Percentiles rank a stretch among this genome's conserved stretches.
Conservation (phyloP, 2,888 invertebrate species). For the Alsophila aescularia region DNA sequence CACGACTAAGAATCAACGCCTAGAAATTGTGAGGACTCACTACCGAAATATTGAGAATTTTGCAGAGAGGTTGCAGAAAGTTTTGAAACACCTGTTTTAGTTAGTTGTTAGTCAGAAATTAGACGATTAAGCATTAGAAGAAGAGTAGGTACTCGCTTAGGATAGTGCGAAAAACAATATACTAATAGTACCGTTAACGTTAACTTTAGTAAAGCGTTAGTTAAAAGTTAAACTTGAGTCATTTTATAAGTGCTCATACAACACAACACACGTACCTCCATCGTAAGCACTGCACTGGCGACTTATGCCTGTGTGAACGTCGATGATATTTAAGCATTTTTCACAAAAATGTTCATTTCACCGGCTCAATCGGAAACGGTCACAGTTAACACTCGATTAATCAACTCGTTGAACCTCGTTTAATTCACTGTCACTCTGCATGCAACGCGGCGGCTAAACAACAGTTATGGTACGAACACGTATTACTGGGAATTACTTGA, state of each 20-base stretch:
- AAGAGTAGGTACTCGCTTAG: neutral
- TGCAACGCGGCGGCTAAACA: constrained; percentile 42
- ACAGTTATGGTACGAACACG: constrained; percentile 51
- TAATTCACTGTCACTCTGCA: constrained; percentile 48
- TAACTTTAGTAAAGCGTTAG: no score
- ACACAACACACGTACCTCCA: constrained; percentile 70
- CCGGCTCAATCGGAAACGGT: constrained; percentile 48
- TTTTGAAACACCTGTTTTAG: no score
- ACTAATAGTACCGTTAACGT: no score
- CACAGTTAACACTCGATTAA: constrained; percentile 41
- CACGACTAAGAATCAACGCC: no score
- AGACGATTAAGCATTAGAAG: neutral
- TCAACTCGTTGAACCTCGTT: constrained; percentile 48
- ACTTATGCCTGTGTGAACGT: constrained; percentile 80
- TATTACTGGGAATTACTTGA: constrained; percentile 44
- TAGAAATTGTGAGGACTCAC: no score
- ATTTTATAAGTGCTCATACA: neutral
- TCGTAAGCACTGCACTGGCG: constrained; percentile 79
- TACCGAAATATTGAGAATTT: no score
- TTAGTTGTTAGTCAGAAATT: neutral
- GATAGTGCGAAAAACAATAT: no score
- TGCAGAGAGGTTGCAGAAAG: neutral
- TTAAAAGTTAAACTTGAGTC: neutral
- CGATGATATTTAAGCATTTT: constrained; percentile 85
- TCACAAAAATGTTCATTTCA: constrained; percentile 81